Base-by-base conservation (phyloP, 92 coral and sea anemone species). In the Palythoa heliodiscus region DNA sequence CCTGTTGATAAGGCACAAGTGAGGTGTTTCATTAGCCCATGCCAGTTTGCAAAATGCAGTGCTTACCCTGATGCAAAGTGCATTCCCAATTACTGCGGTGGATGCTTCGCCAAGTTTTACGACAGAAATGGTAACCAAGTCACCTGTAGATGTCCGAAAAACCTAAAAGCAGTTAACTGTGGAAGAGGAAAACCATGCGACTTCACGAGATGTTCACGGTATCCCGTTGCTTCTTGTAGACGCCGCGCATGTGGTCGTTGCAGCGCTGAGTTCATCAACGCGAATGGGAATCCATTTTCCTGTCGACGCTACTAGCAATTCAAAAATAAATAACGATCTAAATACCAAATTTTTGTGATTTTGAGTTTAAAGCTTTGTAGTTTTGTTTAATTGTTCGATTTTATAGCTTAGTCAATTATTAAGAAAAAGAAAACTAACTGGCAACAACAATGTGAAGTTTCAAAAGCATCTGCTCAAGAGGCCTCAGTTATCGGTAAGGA, bases 31-130 rank as follows among this genome's bases (percentile, higher is more conserved):
- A 5, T 74, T 47, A 23, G 10, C 60, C 61, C 78, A 20, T 74
- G 78, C 61, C 25, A 55, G 16, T 74, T 47, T 50, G 78, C 78
- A 54, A 74, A 74, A 74, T 74, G 78, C 61, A 5, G 47, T 8
- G 78, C 78, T 24, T 74, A 74, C 23, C 78, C 78, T 0, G 78
- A 74, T 74, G 78, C 78, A 12, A 74, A 50, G 47, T 74, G 78
- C 19, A 58, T 74, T 74, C 17, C 25, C 78, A 74, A 74, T 23
- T 74, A 74, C 22, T 74, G 61, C 20, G 78, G 78, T 47, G 60
- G 78, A 29, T 74, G 78, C 78, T n/a, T 47, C 43, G 78, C 78
- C 61, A 55, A 47, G 60, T 74, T 74, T 22, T 74, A 74, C 47
- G 78, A 74, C 20, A 11, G 3, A 16, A 40, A 74, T 11, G 78